Evolutionary conservation across 2,113 vertebrate species (phyloP), one percentile per base, ranked within the genome.

Genomic region (Aldabrachelys gigantea): DNA sequence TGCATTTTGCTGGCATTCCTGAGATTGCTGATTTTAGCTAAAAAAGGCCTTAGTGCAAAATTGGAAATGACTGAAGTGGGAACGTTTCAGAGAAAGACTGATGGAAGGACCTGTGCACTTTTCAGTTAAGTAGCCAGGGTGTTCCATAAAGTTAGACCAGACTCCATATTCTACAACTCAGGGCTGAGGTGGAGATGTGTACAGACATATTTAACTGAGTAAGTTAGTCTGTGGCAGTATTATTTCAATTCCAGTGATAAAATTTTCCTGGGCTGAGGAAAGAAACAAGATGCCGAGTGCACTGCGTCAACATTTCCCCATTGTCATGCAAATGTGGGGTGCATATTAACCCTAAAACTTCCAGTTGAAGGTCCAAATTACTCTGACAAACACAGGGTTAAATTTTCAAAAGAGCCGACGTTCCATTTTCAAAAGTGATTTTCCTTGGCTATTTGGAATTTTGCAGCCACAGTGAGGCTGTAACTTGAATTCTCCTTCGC

Each of bases 31-130:
- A 81, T 86, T 84, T 85, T 53, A 38, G 80, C 35, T 29, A 49
- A 69, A 85, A 22, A 29, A 31, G 57, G 54, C 24, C 86, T 79
- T 50, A 80, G n/a, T 11, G 35, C 75, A n/a, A 52, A 88, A 21
- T 10, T 87, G 92, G 88, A 89, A 53, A 78, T 29, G 3, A 17
- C 29, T 56, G 7, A 25, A 50, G 11, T 8, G 47, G 57, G 31
- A 0, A 24, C 0, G 27, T 6, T 47, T 47, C 27, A 0, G 16
- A 52, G 84, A 53, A 0, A 1, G 1, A 35, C 7, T 41, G 22
- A 1, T 2, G 27, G 47, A n/a, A 1, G 6, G 62, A 35, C 11
- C 31, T 5, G 0, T 0, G 62, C 50, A 49, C 5, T 0, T 16
- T 79, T 57, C 5, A 2, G 0, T 29, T 76, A 50, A 24, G 54